Conservation (phyloP, 2,888 invertebrate genomes). For the Therioaphis trifolii region DNA sequence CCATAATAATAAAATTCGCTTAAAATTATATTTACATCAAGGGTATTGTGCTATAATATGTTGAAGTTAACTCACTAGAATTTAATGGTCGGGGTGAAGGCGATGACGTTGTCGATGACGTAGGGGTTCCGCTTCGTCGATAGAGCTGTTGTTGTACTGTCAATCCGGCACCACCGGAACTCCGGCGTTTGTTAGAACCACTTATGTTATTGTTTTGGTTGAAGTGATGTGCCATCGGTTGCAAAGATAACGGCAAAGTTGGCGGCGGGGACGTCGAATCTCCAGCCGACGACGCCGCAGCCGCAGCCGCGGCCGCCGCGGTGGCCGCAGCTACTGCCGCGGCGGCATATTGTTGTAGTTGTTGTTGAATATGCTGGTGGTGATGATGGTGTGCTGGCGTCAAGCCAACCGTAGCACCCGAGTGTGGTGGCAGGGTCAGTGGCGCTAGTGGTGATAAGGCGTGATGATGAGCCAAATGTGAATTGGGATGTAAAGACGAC, state of each 20-base stretch:
- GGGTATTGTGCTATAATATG: no score
- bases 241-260: conserved; percentile 19
- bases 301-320: conserved; percentile 36
- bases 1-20: no score
- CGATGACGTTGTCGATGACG: conserved; percentile 33
- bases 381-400: conserved; percentile 44
- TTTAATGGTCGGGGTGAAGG: conserved; percentile 42
- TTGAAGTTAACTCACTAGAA: conserved; percentile 35
- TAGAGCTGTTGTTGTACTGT: conserved; percentile 46
- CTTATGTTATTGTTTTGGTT: conserved; percentile 9
- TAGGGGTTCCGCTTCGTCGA: conserved; percentile 26
- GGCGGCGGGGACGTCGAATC: conserved; percentile 45
- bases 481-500: conserved; percentile 36
- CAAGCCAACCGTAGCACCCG: not conserved
- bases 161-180: conserved; percentile 19
- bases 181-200: conserved; percentile 48
- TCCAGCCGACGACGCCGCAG: conserved; percentile 34
- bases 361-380: conserved; percentile 56
- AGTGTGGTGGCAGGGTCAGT: conserved; percentile 30
- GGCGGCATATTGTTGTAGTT: conserved; percentile 53
- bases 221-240: conserved; percentile 35
- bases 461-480: conserved; percentile 49
- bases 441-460: conserved; percentile 32
- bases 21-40: no score
- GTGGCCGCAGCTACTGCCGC: conserved; percentile 51